Evolutionary conservation across 2,113 vertebrate species (phyloP), one percentile per base, ranked within the genome.

Genomic region (Chiloscyllium plagiosum): DNA sequence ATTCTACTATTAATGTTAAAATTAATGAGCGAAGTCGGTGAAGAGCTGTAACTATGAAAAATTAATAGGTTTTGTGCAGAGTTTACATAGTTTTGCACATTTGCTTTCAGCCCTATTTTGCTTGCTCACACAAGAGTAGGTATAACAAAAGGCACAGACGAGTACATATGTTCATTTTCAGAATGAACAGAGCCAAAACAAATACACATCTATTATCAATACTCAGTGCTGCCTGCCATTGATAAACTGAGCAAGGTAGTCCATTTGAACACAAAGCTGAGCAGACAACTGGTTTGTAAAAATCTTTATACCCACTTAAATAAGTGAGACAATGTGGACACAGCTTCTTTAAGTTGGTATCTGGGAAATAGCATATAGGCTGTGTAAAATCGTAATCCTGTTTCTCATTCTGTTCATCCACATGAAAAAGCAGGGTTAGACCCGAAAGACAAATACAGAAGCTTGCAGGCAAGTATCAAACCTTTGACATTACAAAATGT

Each of bases 401-500:
- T 94, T 94, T 92, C 65, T 94, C 93, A 24, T 2, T 89, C 50
- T 94, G 22, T 37, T 94, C 68, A 10, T 47, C 52, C 68, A 95
- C 24, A 72, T 72, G 15, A 26, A 95, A 95, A 70, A 72, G 93
- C 12, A 72, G 69, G 29, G 3, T 50, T 72, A 72, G 69, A 72
- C 94, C 37, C 4, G 2, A 33, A 95, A 95, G 37, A 50, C 94
- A 95, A 95, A 47, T 95, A 95, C 68, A 95, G 42, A 29, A 72
- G 94, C 42, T 68, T 95, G 94, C 68, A 95, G 94, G 93, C 92
- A 20, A 69, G 66, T 12, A 66, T 68, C 92, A 19, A 37, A 37
- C 69, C 69, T 95, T 76, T 95, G 94, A 95, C 94, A 72, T 95
- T 72, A 95, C 68, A 72, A 13, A 95, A 95, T 52, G 52, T 95